These are phyloP conservation scores for Spizella passerina DNA, from an alignment of 2,797 vertebrate species.

Conservation along the genomic window DNA sequence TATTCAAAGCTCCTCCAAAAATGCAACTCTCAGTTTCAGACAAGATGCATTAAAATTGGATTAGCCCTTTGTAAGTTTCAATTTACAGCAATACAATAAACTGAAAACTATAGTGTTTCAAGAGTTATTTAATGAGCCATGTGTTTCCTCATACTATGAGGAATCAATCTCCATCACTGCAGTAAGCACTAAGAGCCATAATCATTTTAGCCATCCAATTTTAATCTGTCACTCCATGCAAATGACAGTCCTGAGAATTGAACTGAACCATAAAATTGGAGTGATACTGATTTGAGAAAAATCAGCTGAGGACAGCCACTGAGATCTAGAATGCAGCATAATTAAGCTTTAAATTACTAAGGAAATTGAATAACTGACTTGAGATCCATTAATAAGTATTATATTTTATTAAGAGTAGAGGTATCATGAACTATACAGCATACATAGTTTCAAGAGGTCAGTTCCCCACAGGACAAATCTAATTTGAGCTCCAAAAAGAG, in stretches of 20 bases:
- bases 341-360: constrained; percentile 46
- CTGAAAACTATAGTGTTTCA: neutral
- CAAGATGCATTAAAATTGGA: neutral
- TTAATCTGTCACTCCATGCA: constrained; percentile 35
- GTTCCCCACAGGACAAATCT: neutral
- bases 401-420: constrained; percentile 37
- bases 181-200: neutral
- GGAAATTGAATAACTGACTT: constrained; percentile 39
- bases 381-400: constrained; percentile 45
- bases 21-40: neutral
- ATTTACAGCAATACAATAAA: neutral
- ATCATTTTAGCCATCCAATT: constrained; percentile 9
- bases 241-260: constrained; percentile 42
- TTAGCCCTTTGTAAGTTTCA: neutral
- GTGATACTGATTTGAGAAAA: constrained; percentile 25
- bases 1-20: neutral
- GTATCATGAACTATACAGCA: constrained; percentile 19
- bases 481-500: neutral
- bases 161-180: constrained; percentile 9
- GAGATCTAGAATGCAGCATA: constrained; percentile 20
- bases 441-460: constrained; percentile 16
- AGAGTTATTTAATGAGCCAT: neutral
- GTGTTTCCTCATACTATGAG: neutral
- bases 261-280: constrained; percentile 15
- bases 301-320: constrained; percentile 26